A percentile compares a stretch with the other conserved stretches of the same genome.
Evolutionary conservation across 2,888 invertebrate genomes (phyloP).

Genomic region (Torymus auratus): DNA sequence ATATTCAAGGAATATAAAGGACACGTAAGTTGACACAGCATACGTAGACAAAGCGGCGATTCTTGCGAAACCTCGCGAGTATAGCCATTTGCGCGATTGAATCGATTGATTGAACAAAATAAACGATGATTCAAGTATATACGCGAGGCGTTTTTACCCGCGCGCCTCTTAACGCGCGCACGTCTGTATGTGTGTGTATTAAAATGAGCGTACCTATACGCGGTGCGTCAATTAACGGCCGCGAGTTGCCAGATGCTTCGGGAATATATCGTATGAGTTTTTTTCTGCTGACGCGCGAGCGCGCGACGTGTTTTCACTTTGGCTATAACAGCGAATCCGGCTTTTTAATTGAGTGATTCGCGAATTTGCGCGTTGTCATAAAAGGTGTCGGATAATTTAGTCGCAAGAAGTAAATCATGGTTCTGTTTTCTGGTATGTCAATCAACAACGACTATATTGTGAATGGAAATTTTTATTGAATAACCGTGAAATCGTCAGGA

Average conservation of each 20-base stretch:
- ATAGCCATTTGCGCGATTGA: conserved; percentile 13
- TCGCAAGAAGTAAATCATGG: too few species aligned
- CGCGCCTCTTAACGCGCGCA: background rate
- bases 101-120: conserved; percentile 47
- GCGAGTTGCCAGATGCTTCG: conserved; percentile 19
- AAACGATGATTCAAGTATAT: conserved; percentile 17
- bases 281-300: background rate
- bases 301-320: too few species aligned
- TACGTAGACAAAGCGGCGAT: background rate
- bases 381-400: too few species aligned
- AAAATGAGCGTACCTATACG: conserved; percentile 14
- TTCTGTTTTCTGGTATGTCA: too few species aligned
- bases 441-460: too few species aligned
- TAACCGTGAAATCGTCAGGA: too few species aligned
- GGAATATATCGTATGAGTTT: conserved; percentile 13
- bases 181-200: background rate
- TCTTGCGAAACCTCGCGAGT: background rate
- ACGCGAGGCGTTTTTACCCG: background rate
- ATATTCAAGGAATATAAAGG: too few species aligned
- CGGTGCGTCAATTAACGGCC: conserved; percentile 34
- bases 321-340: too few species aligned
- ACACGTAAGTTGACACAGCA: too few species aligned
- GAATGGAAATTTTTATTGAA: too few species aligned
- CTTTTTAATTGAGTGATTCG: too few species aligned
- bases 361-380: too few species aligned